Percentiles rank a stretch among this genome's conserved stretches.
Evolutionary conservation across 1,140 invertebrate species (phyloP).

Genomic region (Anoplophora glabripennis): DNA sequence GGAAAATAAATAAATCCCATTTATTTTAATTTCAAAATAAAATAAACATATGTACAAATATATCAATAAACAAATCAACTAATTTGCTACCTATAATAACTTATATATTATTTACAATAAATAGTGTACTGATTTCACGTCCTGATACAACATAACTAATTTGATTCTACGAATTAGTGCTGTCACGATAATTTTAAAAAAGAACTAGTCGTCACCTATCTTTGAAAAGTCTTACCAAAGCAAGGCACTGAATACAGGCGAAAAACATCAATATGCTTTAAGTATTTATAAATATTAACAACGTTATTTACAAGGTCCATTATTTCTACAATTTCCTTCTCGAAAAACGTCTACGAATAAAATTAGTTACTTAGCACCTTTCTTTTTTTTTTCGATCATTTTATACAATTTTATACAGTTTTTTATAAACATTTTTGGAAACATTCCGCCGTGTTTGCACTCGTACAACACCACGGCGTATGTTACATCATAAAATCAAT

Average conservation of each 20-base stretch:
- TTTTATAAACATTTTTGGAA: not conserved
- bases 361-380: not conserved
- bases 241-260: constrained; percentile 2
- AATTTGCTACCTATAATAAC: constrained; percentile 29
- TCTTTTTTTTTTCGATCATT: constrained; percentile 1
- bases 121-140: constrained; percentile 5
- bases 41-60: constrained; percentile 46
- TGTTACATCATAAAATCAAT: constrained; percentile 9
- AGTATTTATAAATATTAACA: too few relatives aligned
- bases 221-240: not conserved
- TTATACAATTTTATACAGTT: constrained; percentile 9
- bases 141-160: not conserved
- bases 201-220: too few relatives aligned
- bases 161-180: not conserved
- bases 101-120: constrained; percentile 17
- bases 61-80: constrained; percentile 26
- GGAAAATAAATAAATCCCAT: constrained; percentile 46
- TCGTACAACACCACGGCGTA: too few relatives aligned
- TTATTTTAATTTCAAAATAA: constrained; percentile 48
- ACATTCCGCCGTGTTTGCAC: too few relatives aligned
- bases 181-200: constrained; percentile 1
- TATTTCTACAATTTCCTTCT: too few relatives aligned
- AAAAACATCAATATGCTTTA: not conserved
- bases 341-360: too few relatives aligned
- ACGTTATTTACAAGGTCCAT: too few relatives aligned